phyloP scores from a whole-genome alignment of 92 coral and sea anemone species.

The Pocillopora grandis region DNA sequence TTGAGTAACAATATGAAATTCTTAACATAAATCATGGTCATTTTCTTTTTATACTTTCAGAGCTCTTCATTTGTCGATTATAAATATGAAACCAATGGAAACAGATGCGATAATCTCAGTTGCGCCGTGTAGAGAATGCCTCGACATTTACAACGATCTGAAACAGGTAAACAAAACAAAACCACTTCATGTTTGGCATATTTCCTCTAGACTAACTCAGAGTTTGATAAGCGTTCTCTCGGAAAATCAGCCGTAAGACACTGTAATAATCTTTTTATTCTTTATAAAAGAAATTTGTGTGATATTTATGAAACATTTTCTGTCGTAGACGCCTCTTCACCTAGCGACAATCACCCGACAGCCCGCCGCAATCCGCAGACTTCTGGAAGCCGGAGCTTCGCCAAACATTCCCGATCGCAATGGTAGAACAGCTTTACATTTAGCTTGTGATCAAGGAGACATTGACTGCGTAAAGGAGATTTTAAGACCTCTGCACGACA shows the following conservation, averaged over 20 bases:
- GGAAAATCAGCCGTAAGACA: no score
- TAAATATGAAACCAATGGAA: slow-evolving; percentile 52
- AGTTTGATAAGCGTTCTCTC: background rate
- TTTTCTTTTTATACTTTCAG: slow-evolving; percentile 33
- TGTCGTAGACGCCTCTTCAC: slow-evolving; percentile 81
- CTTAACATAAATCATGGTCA: background rate
- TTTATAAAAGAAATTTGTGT: background rate
- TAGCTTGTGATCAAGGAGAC: slow-evolving; percentile 87
- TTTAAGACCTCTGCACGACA: slow-evolving; percentile 59
- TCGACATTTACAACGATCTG: slow-evolving; percentile 73
- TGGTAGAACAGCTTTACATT: slow-evolving; percentile 90
- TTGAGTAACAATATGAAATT: background rate
- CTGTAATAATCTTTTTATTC: no score
- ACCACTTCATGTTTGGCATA: background rate
- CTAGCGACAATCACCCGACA: slow-evolving; percentile 88
- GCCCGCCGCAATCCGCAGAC: slow-evolving; percentile 59
- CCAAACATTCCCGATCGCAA: slow-evolving; percentile 79
- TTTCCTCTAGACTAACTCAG: background rate
- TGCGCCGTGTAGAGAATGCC: slow-evolving; percentile 61
- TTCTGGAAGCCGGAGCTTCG: slow-evolving; percentile 71
- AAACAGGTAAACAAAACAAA: slow-evolving; percentile 66
- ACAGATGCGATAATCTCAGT: slow-evolving; percentile 62
- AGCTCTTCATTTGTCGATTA: slow-evolving; percentile 80
- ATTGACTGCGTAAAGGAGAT: slow-evolving; percentile 62
- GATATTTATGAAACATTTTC: background rate